Conservation (phyloP, 2,888 invertebrate species). For the Parochlus steinenii region DNA sequence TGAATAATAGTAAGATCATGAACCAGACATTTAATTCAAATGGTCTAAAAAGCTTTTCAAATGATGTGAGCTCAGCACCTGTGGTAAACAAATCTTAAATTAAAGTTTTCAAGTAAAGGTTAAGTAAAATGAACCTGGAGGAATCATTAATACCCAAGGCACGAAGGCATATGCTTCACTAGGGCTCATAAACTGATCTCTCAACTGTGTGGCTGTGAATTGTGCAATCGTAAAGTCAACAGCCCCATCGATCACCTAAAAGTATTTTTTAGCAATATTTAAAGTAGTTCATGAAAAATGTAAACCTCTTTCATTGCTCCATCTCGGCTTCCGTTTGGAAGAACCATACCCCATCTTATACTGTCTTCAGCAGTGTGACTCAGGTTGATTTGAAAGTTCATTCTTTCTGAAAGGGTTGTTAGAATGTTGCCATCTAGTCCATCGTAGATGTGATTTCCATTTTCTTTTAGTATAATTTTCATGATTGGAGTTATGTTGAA, state of each 20-base stretch:
- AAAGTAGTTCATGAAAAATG: no score
- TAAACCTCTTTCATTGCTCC: no score
- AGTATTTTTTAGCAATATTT: no score
- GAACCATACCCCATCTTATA: no score
- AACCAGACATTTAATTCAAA: constrained; percentile 6
- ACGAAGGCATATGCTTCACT: constrained; percentile 6
- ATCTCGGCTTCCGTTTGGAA: no score
- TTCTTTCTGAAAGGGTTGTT: not conserved
- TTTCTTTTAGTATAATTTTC: constrained; percentile 2
- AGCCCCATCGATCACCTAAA: constrained; percentile 1
- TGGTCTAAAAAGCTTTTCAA: constrained; percentile 10
- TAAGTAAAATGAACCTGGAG: no score
- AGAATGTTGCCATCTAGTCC: constrained; percentile 4
- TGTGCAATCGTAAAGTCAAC: constrained; percentile 7
- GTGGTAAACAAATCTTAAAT: no score
- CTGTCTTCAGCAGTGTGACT: no score
- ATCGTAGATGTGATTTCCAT: not conserved
- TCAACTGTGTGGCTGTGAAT: constrained; percentile 4
- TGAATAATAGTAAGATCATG: not conserved
- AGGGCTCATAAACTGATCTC: not conserved
- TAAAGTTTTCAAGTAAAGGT: no score
- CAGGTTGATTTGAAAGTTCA: constrained; percentile 8
- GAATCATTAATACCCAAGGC: constrained; percentile 7
- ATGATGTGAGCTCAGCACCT: not conserved
- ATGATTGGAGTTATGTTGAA: constrained; percentile 10